These are phyloP conservation scores for Neoaliturus tenellus DNA, from an alignment of 2,888 invertebrate genomes.

Conservation along the genomic window DNA sequence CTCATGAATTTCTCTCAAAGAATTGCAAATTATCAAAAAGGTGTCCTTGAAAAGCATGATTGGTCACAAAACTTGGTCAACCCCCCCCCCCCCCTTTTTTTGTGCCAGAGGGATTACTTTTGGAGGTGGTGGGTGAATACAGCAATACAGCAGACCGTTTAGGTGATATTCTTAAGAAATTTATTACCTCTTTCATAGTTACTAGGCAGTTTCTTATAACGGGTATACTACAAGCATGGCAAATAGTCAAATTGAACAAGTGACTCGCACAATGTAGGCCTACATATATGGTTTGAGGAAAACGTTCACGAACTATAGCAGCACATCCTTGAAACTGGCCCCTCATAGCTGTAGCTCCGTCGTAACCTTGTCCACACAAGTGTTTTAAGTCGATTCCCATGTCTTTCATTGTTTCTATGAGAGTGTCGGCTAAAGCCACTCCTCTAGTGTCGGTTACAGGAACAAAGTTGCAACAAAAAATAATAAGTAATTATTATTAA, in stretches of 20 bases:
- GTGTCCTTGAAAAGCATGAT: constrained; percentile 26
- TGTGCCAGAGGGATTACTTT: constrained; percentile 20
- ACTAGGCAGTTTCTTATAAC: constrained; percentile 64
- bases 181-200: constrained; percentile 59
- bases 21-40: neutral
- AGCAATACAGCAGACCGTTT: constrained; percentile 44
- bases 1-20: constrained; percentile 31
- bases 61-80: constrained; percentile 40
- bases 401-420: constrained; percentile 15
- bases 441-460: constrained; percentile 60
- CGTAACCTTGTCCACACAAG: constrained; percentile 66
- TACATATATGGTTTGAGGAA: constrained; percentile 64
- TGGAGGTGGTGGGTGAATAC: constrained; percentile 30
- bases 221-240: constrained; percentile 62
- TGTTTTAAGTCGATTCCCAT: constrained; percentile 62
- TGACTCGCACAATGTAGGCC: constrained; percentile 67
- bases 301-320: constrained; percentile 58
- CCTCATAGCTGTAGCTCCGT: constrained; percentile 65
- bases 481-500: too few species aligned
- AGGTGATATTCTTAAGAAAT: constrained; percentile 54
- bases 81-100: constrained; percentile 20
- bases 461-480: too few species aligned
- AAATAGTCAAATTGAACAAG: constrained; percentile 66
- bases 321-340: constrained; percentile 64
- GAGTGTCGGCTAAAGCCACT: neutral